Evolutionary conservation across 2,113 vertebrate species (phyloP).

Genomic region (Cairina moschata): DNA sequence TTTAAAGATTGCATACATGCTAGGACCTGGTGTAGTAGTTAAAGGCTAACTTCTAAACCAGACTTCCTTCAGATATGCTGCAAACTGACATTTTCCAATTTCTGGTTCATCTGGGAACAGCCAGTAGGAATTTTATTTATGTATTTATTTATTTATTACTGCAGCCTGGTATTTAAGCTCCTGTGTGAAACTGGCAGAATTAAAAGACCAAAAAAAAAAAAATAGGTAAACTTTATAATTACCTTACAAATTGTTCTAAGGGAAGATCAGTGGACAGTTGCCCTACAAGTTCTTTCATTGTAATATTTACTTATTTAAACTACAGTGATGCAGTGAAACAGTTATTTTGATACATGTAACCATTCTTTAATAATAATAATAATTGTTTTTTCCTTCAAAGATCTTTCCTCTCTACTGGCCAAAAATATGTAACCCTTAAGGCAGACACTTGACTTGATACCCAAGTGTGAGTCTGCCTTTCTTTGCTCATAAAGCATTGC

Average conservation of each 20-base stretch:
- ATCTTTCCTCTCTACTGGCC: neutral
- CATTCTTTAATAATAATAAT: neutral
- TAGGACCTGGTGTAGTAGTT: neutral
- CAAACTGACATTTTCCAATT: neutral
- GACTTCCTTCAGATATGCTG: neutral
- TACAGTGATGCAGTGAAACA: neutral
- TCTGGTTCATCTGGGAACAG: neutral
- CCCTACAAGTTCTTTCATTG: neutral
- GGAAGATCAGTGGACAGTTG: neutral
- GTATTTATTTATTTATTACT: neutral
- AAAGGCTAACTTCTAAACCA: neutral
- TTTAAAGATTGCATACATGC: neutral
- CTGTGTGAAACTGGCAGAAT: neutral
- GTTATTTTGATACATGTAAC: neutral
- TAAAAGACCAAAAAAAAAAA: neutral
- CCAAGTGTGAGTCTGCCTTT: neutral
- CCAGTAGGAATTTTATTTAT: neutral
- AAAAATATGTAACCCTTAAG: neutral
- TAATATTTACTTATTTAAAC: neutral
- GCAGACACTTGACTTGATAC: neutral
- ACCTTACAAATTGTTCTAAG: neutral
- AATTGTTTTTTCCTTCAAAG: neutral
- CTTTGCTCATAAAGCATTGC: neutral
- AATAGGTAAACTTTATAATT: neutral
- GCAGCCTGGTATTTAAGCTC: neutral